Conservation (phyloP, 2,113 vertebrate genomes). For the Acrocephalus arundinaceus region DNA sequence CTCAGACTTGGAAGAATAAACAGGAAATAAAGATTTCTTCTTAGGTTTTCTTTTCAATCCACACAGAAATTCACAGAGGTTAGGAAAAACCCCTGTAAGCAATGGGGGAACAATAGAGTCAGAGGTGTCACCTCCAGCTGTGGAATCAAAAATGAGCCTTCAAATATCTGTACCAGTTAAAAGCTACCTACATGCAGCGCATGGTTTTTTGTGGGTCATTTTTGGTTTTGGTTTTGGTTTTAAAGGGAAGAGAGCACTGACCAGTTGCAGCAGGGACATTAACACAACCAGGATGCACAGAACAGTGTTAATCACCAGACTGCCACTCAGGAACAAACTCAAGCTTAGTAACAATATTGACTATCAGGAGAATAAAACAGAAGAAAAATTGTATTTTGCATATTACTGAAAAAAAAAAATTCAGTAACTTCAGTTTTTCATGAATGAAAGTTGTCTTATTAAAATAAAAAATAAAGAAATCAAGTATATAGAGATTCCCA, state of each 20-base stretch:
- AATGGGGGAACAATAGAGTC: not conserved
- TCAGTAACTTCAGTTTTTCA: not conserved
- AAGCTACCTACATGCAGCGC: not conserved
- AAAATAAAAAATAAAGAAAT: not conserved
- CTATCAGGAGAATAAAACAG: not conserved
- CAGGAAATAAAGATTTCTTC: not conserved
- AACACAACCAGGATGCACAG: not conserved
- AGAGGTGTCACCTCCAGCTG: not conserved
- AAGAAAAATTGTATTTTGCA: not conserved
- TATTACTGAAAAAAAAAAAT: not conserved
- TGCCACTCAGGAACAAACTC: not conserved
- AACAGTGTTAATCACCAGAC: not conserved
- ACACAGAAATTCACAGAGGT: not conserved
- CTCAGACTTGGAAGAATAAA: not conserved
- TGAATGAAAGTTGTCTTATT: not conserved
- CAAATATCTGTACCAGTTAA: not conserved
- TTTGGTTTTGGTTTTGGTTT: fast-evolving
- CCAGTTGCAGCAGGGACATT: not conserved
- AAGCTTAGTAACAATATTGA: not conserved
- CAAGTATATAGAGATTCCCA: slow-evolving; percentile 17
- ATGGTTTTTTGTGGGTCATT: too few relatives aligned
- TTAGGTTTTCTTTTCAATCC: not conserved
- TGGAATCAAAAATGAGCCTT: not conserved
- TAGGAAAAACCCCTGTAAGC: not conserved
- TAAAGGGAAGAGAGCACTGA: not conserved